phyloP scores from a whole-genome alignment of 2,113 vertebrate species.

The Erpornis zantholeuca region DNA sequence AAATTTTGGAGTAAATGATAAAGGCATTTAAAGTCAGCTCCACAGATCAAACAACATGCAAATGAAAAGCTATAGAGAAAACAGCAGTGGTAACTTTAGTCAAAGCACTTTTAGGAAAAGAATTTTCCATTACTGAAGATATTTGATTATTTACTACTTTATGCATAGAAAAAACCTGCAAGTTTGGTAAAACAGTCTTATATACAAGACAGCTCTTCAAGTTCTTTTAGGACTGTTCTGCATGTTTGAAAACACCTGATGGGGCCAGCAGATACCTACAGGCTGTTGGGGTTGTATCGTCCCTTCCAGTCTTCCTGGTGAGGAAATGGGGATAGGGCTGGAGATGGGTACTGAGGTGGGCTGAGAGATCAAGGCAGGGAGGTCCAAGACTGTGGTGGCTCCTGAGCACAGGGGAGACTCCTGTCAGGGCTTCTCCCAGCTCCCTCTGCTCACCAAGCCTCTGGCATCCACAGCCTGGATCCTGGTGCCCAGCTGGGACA shows the following conservation, averaged over 20 bases:
- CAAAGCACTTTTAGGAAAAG: background rate
- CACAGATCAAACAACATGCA: background rate
- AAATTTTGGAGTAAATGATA: background rate
- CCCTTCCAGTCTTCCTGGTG: background rate
- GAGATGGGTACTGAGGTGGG: background rate
- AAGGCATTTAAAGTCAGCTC: background rate
- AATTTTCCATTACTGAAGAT: background rate
- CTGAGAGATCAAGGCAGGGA: too few species aligned
- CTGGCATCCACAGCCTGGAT: background rate
- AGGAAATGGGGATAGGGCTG: background rate
- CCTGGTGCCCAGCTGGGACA: too few species aligned
- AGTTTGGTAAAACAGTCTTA: background rate
- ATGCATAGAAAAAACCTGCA: background rate
- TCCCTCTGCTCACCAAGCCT: background rate
- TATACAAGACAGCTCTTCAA: background rate
- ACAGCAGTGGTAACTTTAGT: background rate
- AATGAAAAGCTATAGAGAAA: background rate
- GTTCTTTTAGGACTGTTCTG: background rate
- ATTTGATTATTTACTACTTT: background rate
- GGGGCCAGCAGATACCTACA: background rate
- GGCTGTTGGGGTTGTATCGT: background rate
- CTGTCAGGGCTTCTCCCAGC: background rate
- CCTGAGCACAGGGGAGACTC: rapidly evolving
- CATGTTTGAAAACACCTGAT: background rate
- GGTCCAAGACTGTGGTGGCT: background rate